These are phyloP conservation scores for Ictidomys tridecemlineatus DNA, from an alignment of 2,113 vertebrate genomes.

Conservation along the genomic window DNA sequence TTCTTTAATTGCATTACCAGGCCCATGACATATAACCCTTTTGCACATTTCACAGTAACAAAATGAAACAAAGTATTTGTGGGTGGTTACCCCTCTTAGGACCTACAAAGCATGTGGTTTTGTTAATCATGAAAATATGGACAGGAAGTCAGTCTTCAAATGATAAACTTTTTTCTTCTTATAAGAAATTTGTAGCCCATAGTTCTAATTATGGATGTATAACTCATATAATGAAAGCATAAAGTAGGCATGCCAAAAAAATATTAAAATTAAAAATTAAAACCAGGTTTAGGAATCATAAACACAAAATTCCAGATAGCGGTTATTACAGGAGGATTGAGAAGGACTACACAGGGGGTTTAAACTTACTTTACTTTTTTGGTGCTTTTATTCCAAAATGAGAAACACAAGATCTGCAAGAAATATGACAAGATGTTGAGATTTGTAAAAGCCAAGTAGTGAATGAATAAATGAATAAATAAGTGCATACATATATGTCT, in stretches of 20 bases:
- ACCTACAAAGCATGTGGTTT: background rate
- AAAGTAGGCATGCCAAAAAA: background rate
- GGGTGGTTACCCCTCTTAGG: background rate
- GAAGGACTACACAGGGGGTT: background rate
- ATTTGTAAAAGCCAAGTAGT: background rate
- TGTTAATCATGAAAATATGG: constrained; percentile 52
- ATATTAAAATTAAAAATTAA: background rate
- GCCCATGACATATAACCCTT: background rate
- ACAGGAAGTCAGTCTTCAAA: constrained; percentile 3
- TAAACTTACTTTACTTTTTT: background rate
- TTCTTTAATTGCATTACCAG: background rate
- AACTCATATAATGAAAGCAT: background rate
- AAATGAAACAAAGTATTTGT: constrained; percentile 30
- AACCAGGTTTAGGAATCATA: background rate
- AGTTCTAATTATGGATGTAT: background rate
- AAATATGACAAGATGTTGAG: background rate
- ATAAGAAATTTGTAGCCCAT: background rate
- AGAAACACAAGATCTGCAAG: background rate
- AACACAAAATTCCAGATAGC: background rate
- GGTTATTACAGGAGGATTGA: background rate
- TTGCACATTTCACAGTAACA: background rate
- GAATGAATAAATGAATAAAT: background rate
- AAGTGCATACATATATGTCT: background rate
- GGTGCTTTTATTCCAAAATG: background rate
- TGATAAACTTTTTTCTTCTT: background rate